Evolutionary conservation across 2,113 vertebrate genomes (phyloP).

Genomic region (Labeo catla): DNA sequence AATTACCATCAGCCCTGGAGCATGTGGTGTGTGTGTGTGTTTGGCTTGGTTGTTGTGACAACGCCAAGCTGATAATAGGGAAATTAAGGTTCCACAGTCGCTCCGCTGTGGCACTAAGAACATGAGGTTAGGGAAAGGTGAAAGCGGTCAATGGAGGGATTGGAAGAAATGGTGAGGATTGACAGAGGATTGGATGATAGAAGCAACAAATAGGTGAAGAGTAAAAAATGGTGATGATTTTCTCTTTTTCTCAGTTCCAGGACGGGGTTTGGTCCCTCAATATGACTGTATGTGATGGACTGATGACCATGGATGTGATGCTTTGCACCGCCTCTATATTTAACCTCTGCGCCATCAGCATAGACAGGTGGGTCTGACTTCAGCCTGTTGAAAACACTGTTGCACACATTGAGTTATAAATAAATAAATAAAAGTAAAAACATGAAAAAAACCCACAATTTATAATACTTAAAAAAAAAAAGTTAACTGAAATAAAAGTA

Average conservation of each 20-base stretch:
- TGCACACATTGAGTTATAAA: too few species aligned
- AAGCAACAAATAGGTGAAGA: neutral
- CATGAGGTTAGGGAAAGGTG: neutral
- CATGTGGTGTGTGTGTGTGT: neutral
- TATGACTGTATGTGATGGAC: conserved; percentile 81
- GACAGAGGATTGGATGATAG: neutral
- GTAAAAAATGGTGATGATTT: neutral
- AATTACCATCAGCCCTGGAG: conserved; percentile 40
- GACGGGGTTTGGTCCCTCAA: conserved; percentile 87
- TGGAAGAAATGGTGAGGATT: neutral
- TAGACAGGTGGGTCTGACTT: conserved; percentile 80
- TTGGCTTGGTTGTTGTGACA: neutral
- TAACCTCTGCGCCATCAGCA: conserved; percentile 93
- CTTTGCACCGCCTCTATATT: conserved; percentile 95
- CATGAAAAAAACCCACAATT: too few species aligned
- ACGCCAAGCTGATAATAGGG: conserved; percentile 18
- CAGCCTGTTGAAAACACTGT: neutral
- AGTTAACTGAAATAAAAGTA: too few species aligned
- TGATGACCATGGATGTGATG: conserved; percentile 97
- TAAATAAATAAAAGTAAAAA: too few species aligned
- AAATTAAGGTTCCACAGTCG: conserved; percentile 25
- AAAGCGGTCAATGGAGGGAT: conserved; percentile 1
- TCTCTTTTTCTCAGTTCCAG: conserved; percentile 80
- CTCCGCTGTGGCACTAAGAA: neutral
- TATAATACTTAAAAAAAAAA: too few species aligned